Evolutionary conservation across 1,140 invertebrate species (phyloP).

Genomic region (Tetragonula clypearis): DNA sequence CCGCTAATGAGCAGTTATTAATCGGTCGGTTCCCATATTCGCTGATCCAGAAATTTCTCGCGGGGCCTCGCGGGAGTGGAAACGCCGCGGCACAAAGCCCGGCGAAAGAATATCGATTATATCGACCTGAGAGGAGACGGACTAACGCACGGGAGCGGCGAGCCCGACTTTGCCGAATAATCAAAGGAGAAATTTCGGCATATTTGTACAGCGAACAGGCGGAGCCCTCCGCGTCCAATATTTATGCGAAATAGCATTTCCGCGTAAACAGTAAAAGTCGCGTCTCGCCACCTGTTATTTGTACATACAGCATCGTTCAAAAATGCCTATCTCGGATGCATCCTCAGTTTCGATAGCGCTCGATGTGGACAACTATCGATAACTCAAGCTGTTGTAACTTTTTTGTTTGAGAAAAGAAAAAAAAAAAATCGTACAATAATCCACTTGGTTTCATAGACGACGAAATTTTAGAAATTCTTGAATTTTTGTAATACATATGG

Average conservation of each 20-base stretch:
- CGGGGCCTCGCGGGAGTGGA: slow-evolving; percentile 9
- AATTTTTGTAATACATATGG: too few relatives aligned
- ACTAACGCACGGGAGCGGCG: too few relatives aligned
- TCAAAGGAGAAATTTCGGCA: slow-evolving; percentile 37
- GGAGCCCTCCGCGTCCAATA: slow-evolving; percentile 18
- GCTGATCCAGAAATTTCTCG: slow-evolving; percentile 40
- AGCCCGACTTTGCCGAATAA: slow-evolving; percentile 19
- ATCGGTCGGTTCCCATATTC: slow-evolving; percentile 35
- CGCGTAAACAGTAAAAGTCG: slow-evolving; percentile 33
- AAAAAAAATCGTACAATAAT: too few relatives aligned
- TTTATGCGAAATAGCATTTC: slow-evolving; percentile 32
- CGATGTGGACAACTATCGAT: too few relatives aligned
- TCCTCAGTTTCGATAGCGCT: too few relatives aligned
- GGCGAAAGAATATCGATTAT: slow-evolving; percentile 39
- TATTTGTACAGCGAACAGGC: slow-evolving; percentile 45
- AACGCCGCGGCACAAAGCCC: not conserved
- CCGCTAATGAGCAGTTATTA: slow-evolving; percentile 49
- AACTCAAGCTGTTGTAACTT: too few relatives aligned
- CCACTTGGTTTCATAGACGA: too few relatives aligned
- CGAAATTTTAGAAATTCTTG: too few relatives aligned
- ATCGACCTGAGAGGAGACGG: not conserved
- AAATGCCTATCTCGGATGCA: too few relatives aligned
- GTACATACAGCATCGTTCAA: not conserved
- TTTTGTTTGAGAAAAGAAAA: too few relatives aligned
- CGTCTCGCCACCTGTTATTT: not conserved